A percentile compares a stretch with the other conserved stretches of the same genome.
Conservation (phyloP, 2,113 vertebrate genomes). For the Misgurnus anguillicaudatus region DNA sequence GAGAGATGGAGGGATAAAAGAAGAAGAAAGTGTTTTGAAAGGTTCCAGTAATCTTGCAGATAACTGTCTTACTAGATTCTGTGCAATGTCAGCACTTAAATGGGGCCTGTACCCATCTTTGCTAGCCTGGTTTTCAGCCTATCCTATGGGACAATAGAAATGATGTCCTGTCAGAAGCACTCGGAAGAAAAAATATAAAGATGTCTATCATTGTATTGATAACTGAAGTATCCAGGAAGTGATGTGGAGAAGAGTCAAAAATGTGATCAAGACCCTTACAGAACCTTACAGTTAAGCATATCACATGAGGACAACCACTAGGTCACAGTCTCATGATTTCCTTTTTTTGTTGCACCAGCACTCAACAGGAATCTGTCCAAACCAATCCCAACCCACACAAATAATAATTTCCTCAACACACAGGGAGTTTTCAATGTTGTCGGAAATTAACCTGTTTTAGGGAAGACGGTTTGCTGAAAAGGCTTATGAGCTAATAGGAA, state of each 20-base stretch:
- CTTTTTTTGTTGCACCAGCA: neutral
- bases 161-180: too few species aligned
- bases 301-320: neutral
- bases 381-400: neutral
- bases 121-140: too few species aligned
- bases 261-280: too few species aligned
- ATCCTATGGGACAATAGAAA: too few species aligned
- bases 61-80: neutral
- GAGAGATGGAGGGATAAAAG: constrained; percentile 11
- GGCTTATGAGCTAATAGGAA: neutral
- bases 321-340: neutral
- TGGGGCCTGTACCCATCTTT: too few species aligned
- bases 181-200: too few species aligned
- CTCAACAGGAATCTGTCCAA: neutral
- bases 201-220: too few species aligned
- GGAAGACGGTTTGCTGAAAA: neutral
- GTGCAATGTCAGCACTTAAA: constrained; percentile 4
- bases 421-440: neutral
- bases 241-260: too few species aligned
- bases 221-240: too few species aligned
- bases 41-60: constrained; percentile 8
- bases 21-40: neutral
- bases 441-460: neutral
- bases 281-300: too few species aligned
- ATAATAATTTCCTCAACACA: neutral